Evolutionary conservation across 30 jellyfish, hydroid and myxozoan genomes (phyloP).

Genomic region (Nemopilema nomurai): DNA sequence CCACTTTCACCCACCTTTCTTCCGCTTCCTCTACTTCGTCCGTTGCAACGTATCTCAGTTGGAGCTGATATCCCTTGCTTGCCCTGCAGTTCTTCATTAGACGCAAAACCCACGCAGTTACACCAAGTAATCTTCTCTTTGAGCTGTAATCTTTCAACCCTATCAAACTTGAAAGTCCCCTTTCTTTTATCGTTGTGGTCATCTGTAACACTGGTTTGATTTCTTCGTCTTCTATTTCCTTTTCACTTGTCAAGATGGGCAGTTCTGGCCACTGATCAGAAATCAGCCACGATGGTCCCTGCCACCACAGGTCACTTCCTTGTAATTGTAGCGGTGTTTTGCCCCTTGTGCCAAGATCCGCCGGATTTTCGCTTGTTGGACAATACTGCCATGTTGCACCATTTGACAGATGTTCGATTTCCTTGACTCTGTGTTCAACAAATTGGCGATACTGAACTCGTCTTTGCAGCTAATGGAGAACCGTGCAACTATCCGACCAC

Average conservation of each 20-base stretch:
- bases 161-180: constrained; percentile 8
- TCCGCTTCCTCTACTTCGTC: constrained; percentile 13
- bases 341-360: constrained; percentile 40
- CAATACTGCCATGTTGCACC: constrained; percentile 18
- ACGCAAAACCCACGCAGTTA: constrained; percentile 19
- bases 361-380: constrained; percentile 29
- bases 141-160: constrained; percentile 1
- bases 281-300: constrained; percentile 8
- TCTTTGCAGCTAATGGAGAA: constrained; percentile 34
- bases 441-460: constrained; percentile 26
- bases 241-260: not conserved
- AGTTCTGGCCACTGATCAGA: not conserved
- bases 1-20: constrained; percentile 5
- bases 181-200: not conserved
- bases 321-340: constrained; percentile 15
- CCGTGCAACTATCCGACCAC: constrained; percentile 40
- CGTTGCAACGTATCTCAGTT: not conserved
- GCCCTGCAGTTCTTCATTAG: constrained; percentile 18
- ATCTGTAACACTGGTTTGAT: no score
- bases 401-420: constrained; percentile 10
- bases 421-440: constrained; percentile 32
- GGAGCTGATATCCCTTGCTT: not conserved
- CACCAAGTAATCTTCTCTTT: constrained; percentile 22
- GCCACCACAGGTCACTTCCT: constrained; percentile 28
- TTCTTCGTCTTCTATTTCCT: constrained; percentile 19